Evolutionary conservation across 2,888 invertebrate species (phyloP).

Genomic region (Synanthedon andrenaeformis): DNA sequence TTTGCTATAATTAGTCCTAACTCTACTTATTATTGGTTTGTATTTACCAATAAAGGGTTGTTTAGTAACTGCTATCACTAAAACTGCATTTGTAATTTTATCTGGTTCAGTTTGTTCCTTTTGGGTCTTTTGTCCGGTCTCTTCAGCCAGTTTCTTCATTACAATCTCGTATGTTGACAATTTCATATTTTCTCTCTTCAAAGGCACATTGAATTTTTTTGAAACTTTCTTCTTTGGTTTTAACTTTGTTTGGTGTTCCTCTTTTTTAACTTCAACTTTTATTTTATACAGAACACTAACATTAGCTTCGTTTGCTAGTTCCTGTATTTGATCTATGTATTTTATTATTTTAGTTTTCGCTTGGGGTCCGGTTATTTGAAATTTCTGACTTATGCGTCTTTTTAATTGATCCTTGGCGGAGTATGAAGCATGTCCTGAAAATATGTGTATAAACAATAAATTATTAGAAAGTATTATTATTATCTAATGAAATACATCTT

Average conservation of each 20-base stretch:
- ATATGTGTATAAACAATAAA: background rate
- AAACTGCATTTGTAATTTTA: conserved; percentile 21
- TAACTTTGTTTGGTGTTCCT: conserved; percentile 15
- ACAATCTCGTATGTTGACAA: conserved; percentile 48
- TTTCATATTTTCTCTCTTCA: conserved; percentile 55
- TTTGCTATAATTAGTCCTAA: conserved; percentile 39
- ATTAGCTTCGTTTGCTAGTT: conserved; percentile 33
- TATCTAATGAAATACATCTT: too few species aligned
- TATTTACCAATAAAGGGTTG: conserved; percentile 33
- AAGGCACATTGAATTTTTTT: conserved; percentile 50
- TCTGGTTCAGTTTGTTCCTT: conserved; percentile 11
- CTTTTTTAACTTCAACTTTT: conserved; percentile 29
- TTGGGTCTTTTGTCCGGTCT: conserved; percentile 16
- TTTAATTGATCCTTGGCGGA: background rate
- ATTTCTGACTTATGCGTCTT: conserved; percentile 10
- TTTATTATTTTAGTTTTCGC: conserved; percentile 31
- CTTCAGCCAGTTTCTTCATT: conserved; percentile 37
- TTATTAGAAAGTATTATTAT: too few species aligned
- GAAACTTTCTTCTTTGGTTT: conserved; percentile 21
- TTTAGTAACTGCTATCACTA: conserved; percentile 19
- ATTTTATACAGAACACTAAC: conserved; percentile 36
- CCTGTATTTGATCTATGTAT: conserved; percentile 32
- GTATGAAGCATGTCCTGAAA: background rate
- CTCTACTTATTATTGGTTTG: conserved; percentile 35
- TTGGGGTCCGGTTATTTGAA: conserved; percentile 32